Evolutionary conservation across 2,888 invertebrate genomes (phyloP), one percentile per base, ranked within the genome.

Genomic region (Himalopsyche tibetana): DNA sequence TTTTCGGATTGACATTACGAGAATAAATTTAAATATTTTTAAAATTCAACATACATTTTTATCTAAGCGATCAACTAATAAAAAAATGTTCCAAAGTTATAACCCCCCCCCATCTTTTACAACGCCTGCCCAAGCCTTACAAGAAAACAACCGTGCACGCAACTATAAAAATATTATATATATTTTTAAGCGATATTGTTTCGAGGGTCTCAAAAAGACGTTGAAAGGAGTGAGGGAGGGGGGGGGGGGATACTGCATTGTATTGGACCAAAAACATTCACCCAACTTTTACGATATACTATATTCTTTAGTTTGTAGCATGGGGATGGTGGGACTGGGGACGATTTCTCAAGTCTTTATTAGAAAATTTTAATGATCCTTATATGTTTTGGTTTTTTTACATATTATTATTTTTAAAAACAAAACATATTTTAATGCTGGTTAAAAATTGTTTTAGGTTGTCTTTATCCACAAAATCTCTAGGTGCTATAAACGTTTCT

Each of bases 101-200:
- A 3, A 36, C 38, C 74, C 74, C 12, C n/a, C 74, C 38, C 74
- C 74, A 2, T 2, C 2, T 74, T 74, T 74, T 74, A 74, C 36
- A 74, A 36, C 74, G 5, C 28, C 74, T 15, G 4, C 36, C 38
- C 12, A 36, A 74, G 15, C 36, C 74, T 9, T 74, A 74, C 28
- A 36, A 74, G 74, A 74, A 74, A 74, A 74, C 74, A 74, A 74
- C 36, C 74, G 28, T 74, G 74, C 74, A 74, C 74, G 74, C 74
- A 74, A 74, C 74, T 74, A 74, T 74, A 74, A 74, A 74, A 74
- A 74, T 74, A 74, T 36, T 74, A 74, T 74, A 74, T 74, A 74
- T 74, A 74, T 74, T 74, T 74, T 74, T 74, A 74, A 74, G 74
- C 74, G 74, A 74, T 74, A 74, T 74, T 74, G 74, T 74, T 74